A percentile compares a stretch with the other conserved stretches of the same genome.
These are phyloP conservation scores for Hesperia comma DNA, from an alignment of 2,888 invertebrate genomes.

Conservation along the genomic window DNA sequence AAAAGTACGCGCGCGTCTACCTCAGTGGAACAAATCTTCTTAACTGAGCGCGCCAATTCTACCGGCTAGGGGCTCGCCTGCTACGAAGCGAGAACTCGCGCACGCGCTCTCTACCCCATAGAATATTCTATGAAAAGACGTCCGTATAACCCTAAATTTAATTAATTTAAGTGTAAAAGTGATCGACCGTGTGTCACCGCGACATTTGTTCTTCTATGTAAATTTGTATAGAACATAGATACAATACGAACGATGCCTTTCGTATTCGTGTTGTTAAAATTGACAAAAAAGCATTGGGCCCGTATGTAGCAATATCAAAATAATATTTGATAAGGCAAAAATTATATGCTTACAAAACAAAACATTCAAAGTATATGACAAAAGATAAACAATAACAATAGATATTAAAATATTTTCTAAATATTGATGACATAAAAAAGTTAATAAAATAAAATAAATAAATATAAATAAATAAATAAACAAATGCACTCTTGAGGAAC, in stretches of 20 bases:
- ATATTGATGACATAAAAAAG: too few species aligned
- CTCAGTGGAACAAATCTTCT: neutral
- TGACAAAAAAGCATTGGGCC: too few species aligned
- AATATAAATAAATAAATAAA: too few species aligned
- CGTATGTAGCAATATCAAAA: too few species aligned
- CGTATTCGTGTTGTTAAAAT: neutral
- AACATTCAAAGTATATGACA: too few species aligned
- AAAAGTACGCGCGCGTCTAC: slow-evolving; percentile 5
- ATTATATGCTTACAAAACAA: too few species aligned
- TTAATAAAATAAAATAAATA: too few species aligned
- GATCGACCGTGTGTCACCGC: slow-evolving; percentile 36
- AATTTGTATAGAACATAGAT: slow-evolving; percentile 10
- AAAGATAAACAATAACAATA: too few species aligned
- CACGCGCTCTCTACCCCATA: slow-evolving; percentile 54
- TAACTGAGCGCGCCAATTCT: slow-evolving; percentile 24
- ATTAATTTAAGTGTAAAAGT: slow-evolving; percentile 50
- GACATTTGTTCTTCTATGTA: slow-evolving; percentile 26
- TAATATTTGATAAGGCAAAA: too few species aligned
- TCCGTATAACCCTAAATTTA: slow-evolving; percentile 46
- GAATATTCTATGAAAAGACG: slow-evolving; percentile 55
- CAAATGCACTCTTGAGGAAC: too few species aligned
- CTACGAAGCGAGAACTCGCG: slow-evolving; percentile 41
- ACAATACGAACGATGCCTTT: neutral
- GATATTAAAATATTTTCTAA: too few species aligned
- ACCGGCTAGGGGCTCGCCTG: slow-evolving; percentile 7